Conservation (phyloP, 2,797 vertebrate species). For the Anguilla obscura region DNA sequence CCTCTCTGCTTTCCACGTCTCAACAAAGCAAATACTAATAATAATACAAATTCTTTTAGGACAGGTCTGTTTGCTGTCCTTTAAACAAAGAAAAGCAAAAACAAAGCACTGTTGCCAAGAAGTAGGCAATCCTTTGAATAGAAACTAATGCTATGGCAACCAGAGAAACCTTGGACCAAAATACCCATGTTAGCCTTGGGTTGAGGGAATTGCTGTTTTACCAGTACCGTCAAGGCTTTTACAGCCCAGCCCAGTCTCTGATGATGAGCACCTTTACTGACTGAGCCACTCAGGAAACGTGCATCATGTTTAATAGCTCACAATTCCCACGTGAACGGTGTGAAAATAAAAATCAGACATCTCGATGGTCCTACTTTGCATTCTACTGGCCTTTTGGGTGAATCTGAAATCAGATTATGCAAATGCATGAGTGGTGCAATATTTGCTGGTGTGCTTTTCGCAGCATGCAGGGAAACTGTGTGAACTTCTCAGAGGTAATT, state of each 20-base stretch:
- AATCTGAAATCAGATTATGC: slow-evolving; percentile 50
- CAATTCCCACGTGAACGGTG: background rate
- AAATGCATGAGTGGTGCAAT: slow-evolving; percentile 47
- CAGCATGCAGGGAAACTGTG: slow-evolving; percentile 59
- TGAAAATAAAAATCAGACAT: slow-evolving; percentile 34
- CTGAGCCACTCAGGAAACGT: slow-evolving; percentile 9
- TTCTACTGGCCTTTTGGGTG: slow-evolving; percentile 41
- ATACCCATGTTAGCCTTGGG: slow-evolving; percentile 5
- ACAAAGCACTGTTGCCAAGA: slow-evolving; percentile 6
- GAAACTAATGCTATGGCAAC: slow-evolving; percentile 5
- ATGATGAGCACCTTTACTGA: slow-evolving; percentile 2
- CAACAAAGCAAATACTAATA: background rate
- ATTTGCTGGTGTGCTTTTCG: slow-evolving; percentile 49
- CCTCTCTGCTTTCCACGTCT: background rate
- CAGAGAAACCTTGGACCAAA: background rate
- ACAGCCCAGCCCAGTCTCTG: background rate
- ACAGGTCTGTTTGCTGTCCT: background rate
- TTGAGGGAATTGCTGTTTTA: slow-evolving; percentile 30
- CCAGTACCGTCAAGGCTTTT: slow-evolving; percentile 12
- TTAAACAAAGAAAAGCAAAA: background rate
- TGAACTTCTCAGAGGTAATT: slow-evolving; percentile 65
- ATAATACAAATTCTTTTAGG: background rate
- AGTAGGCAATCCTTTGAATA: background rate
- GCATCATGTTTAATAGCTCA: background rate
- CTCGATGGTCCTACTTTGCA: slow-evolving; percentile 38